Percentiles rank a stretch among this genome's conserved stretches.
phyloP scores from a whole-genome alignment of 2,797 vertebrate species.

The Catostomus latipinnis region DNA sequence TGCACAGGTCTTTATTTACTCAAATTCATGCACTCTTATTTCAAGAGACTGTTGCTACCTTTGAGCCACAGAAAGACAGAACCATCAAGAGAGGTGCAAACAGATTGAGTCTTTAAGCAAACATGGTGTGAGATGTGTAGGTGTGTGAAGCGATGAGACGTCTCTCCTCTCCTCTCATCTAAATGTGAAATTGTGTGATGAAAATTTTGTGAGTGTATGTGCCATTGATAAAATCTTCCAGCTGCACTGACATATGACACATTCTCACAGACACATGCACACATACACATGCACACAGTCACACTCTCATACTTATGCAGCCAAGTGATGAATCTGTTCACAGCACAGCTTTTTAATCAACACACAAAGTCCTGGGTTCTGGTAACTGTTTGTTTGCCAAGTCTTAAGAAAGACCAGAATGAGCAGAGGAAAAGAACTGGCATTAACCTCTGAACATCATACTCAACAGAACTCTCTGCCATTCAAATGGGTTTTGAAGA shows the following conservation, averaged over 20 bases:
- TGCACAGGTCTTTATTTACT: not conserved
- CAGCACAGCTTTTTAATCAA: constrained; percentile 50
- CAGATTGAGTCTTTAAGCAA: constrained; percentile 41
- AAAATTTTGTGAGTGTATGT: constrained; percentile 30
- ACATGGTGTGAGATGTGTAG: constrained; percentile 26
- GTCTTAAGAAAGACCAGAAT: constrained; percentile 41
- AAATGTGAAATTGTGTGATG: constrained; percentile 37
- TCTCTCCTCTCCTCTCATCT: constrained; percentile 24
- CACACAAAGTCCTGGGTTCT: constrained; percentile 32
- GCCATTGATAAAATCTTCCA: constrained; percentile 35
- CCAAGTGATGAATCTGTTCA: constrained; percentile 46
- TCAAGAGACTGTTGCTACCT: not conserved
- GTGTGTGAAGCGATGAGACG: constrained; percentile 30
- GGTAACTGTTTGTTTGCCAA: constrained; percentile 31
- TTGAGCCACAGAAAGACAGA: constrained; percentile 24
- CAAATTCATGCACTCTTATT: not conserved
- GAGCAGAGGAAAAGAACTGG: constrained; percentile 38
- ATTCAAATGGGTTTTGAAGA: constrained; percentile 1
- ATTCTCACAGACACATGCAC: constrained; percentile 13
- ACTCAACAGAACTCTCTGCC: not conserved
- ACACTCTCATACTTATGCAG: not conserved
- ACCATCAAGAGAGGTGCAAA: constrained; percentile 19
- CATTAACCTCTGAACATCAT: constrained; percentile 15
- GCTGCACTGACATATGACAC: constrained; percentile 45
- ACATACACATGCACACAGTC: not conserved